Percentiles rank a stretch among this genome's conserved stretches.
phyloP scores from a whole-genome alignment of 35 echinoderm and acorn worm genomes.

The Diadema setosum region DNA sequence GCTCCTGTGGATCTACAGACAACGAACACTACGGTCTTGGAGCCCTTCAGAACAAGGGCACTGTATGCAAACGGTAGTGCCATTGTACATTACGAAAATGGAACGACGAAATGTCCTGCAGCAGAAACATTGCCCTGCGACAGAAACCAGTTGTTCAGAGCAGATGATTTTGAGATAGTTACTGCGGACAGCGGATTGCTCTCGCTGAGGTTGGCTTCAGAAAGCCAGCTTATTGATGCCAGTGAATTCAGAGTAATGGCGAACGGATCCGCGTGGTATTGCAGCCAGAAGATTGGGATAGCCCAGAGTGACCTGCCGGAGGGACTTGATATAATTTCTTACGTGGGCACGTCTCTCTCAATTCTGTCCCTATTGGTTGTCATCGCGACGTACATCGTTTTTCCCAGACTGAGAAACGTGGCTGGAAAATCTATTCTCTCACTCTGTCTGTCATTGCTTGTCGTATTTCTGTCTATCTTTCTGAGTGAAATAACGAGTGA shows the following conservation, averaged over 20 bases:
- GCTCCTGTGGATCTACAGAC: not conserved
- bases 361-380: not conserved
- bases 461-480: not conserved
- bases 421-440: conserved; percentile 24
- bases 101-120: not conserved
- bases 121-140: not conserved
- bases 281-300: not conserved
- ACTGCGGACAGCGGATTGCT: not conserved
- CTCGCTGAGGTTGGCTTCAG: too few species aligned
- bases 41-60: not conserved
- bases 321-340: not conserved
- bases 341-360: not conserved
- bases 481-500: not conserved
- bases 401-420: conserved; percentile 21
- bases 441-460: not conserved
- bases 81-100: not conserved
- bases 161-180: not conserved
- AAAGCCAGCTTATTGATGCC: not conserved
- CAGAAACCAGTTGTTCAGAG: not conserved
- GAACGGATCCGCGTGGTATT: not conserved
- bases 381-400: conserved; percentile 10
- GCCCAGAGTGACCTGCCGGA: not conserved
- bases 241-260: not conserved
- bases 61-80: not conserved
- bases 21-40: not conserved